Percentiles rank a stretch among this genome's conserved stretches.
phyloP scores from a whole-genome alignment of 2,797 vertebrate genomes.

The Sebastes kiyomatsui region DNA sequence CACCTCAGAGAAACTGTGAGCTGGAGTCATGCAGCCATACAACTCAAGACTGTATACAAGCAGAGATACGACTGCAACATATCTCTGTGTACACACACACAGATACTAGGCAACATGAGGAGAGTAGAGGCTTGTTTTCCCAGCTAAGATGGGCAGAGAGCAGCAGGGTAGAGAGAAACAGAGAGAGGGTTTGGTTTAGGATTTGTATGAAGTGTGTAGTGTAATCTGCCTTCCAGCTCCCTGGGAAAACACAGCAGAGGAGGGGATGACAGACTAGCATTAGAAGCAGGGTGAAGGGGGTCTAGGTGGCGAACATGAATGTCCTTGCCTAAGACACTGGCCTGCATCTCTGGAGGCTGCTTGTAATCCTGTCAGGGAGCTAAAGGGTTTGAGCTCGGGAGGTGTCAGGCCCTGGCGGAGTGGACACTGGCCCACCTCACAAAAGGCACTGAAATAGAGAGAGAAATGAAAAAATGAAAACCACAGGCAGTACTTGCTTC shows the following conservation, averaged over 20 bases:
- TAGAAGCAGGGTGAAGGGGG: constrained; percentile 48
- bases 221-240: constrained; percentile 38
- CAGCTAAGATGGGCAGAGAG: constrained; percentile 54
- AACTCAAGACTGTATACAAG: constrained; percentile 34
- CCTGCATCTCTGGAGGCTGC: constrained; percentile 80
- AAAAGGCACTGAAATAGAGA: constrained; percentile 78
- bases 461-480: constrained; percentile 66
- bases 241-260: constrained; percentile 51
- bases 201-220: constrained; percentile 33
- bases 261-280: constrained; percentile 41
- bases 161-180: constrained; percentile 68
- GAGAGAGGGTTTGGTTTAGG: constrained; percentile 57
- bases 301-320: constrained; percentile 71
- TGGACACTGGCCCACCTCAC: constrained; percentile 78
- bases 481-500: constrained; percentile 76
- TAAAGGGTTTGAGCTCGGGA: constrained; percentile 80
- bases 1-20: constrained; percentile 49
- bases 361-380: constrained; percentile 81
- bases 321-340: constrained; percentile 83
- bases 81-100: constrained; percentile 53
- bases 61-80: constrained; percentile 79
- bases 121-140: constrained; percentile 78
- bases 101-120: constrained; percentile 32
- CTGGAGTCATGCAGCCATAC: constrained; percentile 57
- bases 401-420: constrained; percentile 70